Evolutionary conservation across 2,888 invertebrate species (phyloP).

Genomic region (Diachrysia chrysitis): DNA sequence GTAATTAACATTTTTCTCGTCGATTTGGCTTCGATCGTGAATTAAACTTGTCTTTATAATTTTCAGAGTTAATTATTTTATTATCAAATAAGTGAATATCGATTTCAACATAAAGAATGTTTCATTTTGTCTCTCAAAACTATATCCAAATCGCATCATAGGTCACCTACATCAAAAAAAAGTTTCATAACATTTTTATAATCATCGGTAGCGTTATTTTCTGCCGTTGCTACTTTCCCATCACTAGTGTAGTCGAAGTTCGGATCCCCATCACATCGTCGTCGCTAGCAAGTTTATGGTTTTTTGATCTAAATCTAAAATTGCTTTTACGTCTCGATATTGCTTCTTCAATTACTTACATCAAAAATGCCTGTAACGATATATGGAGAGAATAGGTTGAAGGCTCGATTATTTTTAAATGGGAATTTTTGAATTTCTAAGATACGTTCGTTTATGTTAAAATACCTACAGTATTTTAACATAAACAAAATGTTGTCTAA

Average conservation of each 20-base stretch:
- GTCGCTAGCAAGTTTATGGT: conserved; percentile 74
- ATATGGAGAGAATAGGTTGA: not conserved
- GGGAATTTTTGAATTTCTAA: too few species aligned
- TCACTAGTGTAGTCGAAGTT: conserved; percentile 27
- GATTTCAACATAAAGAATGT: not conserved
- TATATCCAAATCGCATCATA: not conserved
- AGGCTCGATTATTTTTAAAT: not conserved
- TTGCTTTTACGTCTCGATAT: conserved; percentile 75
- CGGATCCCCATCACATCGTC: conserved; percentile 60
- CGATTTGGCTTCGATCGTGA: not conserved
- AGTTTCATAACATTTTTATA: not conserved
- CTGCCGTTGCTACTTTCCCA: conserved; percentile 14
- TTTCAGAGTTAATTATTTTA: conserved; percentile 21
- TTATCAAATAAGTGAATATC: not conserved
- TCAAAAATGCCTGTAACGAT: conserved; percentile 34
- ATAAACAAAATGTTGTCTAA: too few species aligned
- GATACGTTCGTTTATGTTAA: too few species aligned
- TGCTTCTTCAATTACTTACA: conserved; percentile 64
- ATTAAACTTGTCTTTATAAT: conserved; percentile 7
- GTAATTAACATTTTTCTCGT: conserved; percentile 39
- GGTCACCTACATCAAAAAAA: not conserved
- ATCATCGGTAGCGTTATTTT: not conserved
- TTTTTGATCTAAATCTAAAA: conserved; percentile 82
- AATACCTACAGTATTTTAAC: too few species aligned
- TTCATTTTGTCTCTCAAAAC: not conserved